Base-by-base conservation (phyloP, 2,888 invertebrate species). In the Junonia oenone region DNA sequence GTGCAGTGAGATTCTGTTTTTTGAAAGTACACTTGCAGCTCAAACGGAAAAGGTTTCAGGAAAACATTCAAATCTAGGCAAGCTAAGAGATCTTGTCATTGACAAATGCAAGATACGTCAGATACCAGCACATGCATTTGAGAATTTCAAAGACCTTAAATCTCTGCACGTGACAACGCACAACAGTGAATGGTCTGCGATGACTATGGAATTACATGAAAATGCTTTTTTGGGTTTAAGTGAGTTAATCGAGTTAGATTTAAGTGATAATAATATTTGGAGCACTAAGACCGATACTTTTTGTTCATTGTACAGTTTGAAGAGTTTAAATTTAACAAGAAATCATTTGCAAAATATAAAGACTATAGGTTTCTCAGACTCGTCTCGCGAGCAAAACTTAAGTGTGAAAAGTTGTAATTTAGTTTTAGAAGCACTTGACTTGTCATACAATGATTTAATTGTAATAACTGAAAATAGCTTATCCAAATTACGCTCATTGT, bases 331-430 rank as follows among this genome's bases (percentile, higher is more conserved):
- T 75, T 77, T 96, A 63, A 94, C 95, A 59, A 90, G 91, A 72
- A 96, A 96, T 87, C 94, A 94, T 75, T 91, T 96, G 69, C 95
- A 95, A 85, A 95, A 96, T 74, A 91, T 95, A 63, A 91, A 92
- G 58, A 92, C 94, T 51, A 87, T 96, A 59, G 94, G 95, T 37
- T 93, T 95, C 75, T 92, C 94, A n/a, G 94, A 95, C 69, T 93
- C 93, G 76, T 87, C 92, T 55, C 91, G 92, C 63, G 87, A 89
- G 63, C 85, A 88, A 71, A 89, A 89, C 64, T 87, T 92, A 75
- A 86, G 84, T 66, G 91, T 93, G 60, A 93, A 91, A 79, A 92
- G 93, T 69, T 95, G 95, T 81, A 94, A 94, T 68, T 91, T 91
- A 71, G 92, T 92, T 47, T 83, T 95, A 71, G 94, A 94, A 81